phyloP scores from a whole-genome alignment of 2,888 invertebrate genomes.

The Azorinus chamasolen region DNA sequence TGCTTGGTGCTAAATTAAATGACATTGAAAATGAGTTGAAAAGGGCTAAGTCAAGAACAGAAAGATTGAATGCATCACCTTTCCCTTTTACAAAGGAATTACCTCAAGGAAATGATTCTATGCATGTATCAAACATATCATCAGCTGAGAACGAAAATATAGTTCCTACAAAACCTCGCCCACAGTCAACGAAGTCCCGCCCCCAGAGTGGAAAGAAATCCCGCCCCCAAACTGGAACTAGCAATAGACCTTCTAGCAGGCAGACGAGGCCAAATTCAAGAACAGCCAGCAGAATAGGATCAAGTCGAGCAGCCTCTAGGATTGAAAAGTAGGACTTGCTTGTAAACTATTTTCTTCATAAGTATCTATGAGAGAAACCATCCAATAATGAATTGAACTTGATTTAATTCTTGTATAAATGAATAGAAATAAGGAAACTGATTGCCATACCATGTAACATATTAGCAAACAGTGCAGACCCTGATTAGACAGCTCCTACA shows the following conservation, averaged over 20 bases:
- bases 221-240: no score
- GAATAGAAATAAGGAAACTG: no score
- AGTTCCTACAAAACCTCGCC: constrained; percentile 55
- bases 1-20: constrained; percentile 51
- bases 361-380: no score
- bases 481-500: no score
- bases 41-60: constrained; percentile 14
- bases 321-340: constrained; percentile 52
- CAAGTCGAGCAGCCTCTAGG: constrained; percentile 67
- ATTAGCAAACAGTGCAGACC: no score
- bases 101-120: no score
- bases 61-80: background rate
- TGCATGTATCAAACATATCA: no score
- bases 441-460: no score
- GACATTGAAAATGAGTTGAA: constrained; percentile 55
- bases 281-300: constrained; percentile 69
- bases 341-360: no score
- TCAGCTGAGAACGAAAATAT: no score
- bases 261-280: constrained; percentile 70
- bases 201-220: constrained; percentile 34
- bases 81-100: background rate
- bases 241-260: constrained; percentile 38
- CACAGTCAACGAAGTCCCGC: constrained; percentile 52
- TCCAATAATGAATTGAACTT: no score
- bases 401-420: no score